Base-by-base conservation (phyloP, 1,140 invertebrate species). In the Brachionus calyciflorus region DNA sequence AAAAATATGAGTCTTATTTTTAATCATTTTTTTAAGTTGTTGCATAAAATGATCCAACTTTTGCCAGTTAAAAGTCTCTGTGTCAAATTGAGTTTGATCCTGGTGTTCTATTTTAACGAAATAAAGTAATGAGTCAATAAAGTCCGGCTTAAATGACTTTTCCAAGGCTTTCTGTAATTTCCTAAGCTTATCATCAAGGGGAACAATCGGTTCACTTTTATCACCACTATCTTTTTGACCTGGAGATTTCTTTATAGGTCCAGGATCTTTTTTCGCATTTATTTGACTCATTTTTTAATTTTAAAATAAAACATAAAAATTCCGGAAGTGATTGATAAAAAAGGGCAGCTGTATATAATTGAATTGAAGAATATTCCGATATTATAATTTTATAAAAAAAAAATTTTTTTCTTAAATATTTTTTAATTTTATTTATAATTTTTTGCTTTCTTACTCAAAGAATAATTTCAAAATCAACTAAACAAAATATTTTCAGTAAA, bases 1-100 rank as follows among this genome's bases (percentile, higher is more conserved):
- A 21, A 65, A 65, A 12, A 65, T 44, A 65, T 65, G 60, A n/a
- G 60, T 9, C 19, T 65, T 65, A 28, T 65, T 65, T 65, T 65
- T 65, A 4, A 44, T 24, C 17, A 65, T 65, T 65, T 65, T 65
- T 65, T 65, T 65, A 19, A 65, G 24, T 65, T 65, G 60, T 21
- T 65, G 60, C 17, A 41, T 44, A 44, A 65, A 65, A 46, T 65
- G 44, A 5, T 65, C 60, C 19, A 65, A 41, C 26, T 65, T 65
- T 1, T 14, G 12, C 60, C 60, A 65, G 14, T 65, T 17, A 21
- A 65, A 26, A 14, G n/a, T n/a, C n/a, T n/a, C 30, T 65, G 14
- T 65, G 19, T 44, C 41, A n/a, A 17, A 5, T 65, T 12, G 40
- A 19, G 24, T 65, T 28, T 65, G 60, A 12, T 65, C 60, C 44